Evolutionary conservation across 2,797 vertebrate species (phyloP), one percentile per base, ranked within the genome.

Genomic region (Huso huso): DNA sequence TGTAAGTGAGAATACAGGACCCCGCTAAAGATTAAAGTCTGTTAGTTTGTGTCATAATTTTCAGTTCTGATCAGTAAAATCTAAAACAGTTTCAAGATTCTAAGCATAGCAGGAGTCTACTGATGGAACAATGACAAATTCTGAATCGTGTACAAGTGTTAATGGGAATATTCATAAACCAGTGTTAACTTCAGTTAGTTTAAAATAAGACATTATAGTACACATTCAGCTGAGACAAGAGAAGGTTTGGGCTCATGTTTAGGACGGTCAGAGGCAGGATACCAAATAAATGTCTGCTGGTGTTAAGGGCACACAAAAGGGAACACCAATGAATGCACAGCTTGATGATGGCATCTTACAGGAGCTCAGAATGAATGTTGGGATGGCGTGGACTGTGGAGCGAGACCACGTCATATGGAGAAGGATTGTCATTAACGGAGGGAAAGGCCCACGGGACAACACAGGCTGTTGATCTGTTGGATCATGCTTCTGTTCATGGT

Each of bases 381-480:
- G 77, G 68, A 73, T 68, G 71, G 72, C 71, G 64, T 72, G 73
- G 75, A 71, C 74, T 52, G n/a, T 72, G 10, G 74, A 76, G 72
- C 74, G 71, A 77, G 73, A 76, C 71, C 52, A 61, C 71, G 61
- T 82, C 78, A 82, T 77, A 82, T 79, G 78, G 77, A 79, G 64
- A 75, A 37, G 78, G 76, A 63, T 64, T 64, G 62, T 72, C 71
- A 70, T 67, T 66, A 64, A 71, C 71, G 74, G 74, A 75, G 71
- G 72, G 72, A 69, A 13, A 51, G 48, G 70, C 78, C 68, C 77
- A 37, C 0, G 74, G 70, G 80, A 73, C 11, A n/a, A 23, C 69
- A 60, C 80, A 77, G 23, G 75, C 77, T 78, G 77, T 79, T 76
- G 75, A 77, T 70, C 74, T 76, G 76, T 67, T 74, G 73, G 72